Percentiles rank a stretch among this genome's conserved stretches.
Evolutionary conservation across 2,888 invertebrate species (phyloP).

Genomic region (Clostera curtula): DNA sequence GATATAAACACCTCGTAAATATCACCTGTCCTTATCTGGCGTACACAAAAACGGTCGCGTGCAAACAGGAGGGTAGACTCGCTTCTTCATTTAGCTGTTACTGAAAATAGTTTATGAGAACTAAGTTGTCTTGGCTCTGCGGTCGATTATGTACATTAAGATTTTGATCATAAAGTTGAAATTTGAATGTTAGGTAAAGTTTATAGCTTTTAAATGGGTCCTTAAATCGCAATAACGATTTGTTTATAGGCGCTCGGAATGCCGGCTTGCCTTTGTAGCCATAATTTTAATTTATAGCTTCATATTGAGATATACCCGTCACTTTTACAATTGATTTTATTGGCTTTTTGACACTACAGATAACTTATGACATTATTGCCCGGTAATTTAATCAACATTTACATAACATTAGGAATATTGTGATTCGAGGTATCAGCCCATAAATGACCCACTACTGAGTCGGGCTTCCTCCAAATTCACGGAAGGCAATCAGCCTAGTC

Average conservation of each 20-base stretch:
- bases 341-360: slow-evolving; percentile 30
- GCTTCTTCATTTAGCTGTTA: slow-evolving; percentile 59
- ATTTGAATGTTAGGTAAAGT: slow-evolving; percentile 29
- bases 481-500: no score
- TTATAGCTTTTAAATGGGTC: slow-evolving; percentile 72
- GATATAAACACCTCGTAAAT: slow-evolving; percentile 71
- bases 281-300: slow-evolving; percentile 46
- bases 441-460: no score
- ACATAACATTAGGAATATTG: no score
- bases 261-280: slow-evolving; percentile 44
- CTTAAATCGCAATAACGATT: slow-evolving; percentile 74
- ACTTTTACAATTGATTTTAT: slow-evolving; percentile 33
- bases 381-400: no score
- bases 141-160: slow-evolving; percentile 34
- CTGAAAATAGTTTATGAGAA: slow-evolving; percentile 72
- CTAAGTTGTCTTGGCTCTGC: slow-evolving; percentile 27
- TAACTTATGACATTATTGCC: slow-evolving; percentile 13
- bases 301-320: slow-evolving; percentile 25
- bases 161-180: slow-evolving; percentile 13
- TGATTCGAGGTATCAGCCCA: no score
- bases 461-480: no score
- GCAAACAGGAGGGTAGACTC: slow-evolving; percentile 34
- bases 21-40: slow-evolving; percentile 40
- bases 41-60: slow-evolving; percentile 9
- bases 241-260: slow-evolving; percentile 61